Evolutionary conservation across 2,888 invertebrate genomes (phyloP).

Genomic region (Ditula angustiorana): DNA sequence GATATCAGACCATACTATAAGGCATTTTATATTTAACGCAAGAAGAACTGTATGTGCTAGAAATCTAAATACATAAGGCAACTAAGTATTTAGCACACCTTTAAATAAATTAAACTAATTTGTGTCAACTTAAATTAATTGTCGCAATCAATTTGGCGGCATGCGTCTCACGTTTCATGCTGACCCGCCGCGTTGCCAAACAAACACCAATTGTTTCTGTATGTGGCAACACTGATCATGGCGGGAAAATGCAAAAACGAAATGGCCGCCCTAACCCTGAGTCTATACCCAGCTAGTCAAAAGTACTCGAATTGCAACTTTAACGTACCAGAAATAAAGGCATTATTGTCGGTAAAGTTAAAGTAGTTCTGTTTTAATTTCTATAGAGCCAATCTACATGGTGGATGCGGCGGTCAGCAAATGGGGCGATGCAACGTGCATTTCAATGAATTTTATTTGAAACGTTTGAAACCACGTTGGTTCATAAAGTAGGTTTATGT

Average conservation of each 20-base stretch:
- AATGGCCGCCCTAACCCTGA: constrained; percentile 27
- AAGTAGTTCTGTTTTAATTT: constrained; percentile 14
- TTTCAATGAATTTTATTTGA: constrained; percentile 45
- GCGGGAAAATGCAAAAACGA: constrained; percentile 41
- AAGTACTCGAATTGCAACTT: constrained; percentile 1
- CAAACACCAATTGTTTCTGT: constrained; percentile 54
- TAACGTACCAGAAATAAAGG: not conserved
- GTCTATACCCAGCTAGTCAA: not conserved
- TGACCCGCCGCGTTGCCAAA: constrained; percentile 57
- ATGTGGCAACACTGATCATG: constrained; percentile 51
- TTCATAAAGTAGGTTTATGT: constrained; percentile 54
- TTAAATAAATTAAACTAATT: not conserved
- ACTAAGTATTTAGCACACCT: not conserved
- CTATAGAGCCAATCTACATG: constrained; percentile 27
- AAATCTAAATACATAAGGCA: not conserved
- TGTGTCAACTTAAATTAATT: constrained; percentile 26
- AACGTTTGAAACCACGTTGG: constrained; percentile 40
- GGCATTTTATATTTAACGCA: too few relatives aligned
- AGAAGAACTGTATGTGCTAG: too few relatives aligned
- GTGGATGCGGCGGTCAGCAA: constrained; percentile 36
- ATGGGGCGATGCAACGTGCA: constrained; percentile 42
- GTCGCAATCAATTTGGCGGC: constrained; percentile 22
- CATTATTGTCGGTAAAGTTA: not conserved
- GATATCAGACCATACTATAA: not conserved
- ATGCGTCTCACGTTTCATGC: constrained; percentile 54